Percentiles rank a stretch among this genome's conserved stretches.
Evolutionary conservation across 2,113 vertebrate genomes (phyloP).

Genomic region (Petrocephalus zakoni): DNA sequence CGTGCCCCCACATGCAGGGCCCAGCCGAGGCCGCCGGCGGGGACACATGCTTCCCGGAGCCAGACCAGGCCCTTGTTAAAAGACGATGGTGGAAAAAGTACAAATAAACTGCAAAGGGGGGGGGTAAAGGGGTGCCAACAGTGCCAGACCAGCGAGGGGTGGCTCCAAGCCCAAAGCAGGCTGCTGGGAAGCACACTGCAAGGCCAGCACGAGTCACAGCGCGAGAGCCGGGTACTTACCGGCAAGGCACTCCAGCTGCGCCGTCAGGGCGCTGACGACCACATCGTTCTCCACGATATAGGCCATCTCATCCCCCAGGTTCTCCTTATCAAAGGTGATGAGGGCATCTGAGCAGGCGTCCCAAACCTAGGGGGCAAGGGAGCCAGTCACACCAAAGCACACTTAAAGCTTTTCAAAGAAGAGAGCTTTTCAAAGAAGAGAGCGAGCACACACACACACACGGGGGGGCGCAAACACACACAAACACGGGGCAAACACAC

Average conservation of each 20-base stretch:
- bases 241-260: constrained; percentile 76
- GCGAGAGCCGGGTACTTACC: constrained; percentile 60
- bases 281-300: constrained; percentile 94
- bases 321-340: constrained; percentile 91
- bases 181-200: neutral
- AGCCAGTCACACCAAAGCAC: too few relatives aligned
- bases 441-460: too few relatives aligned
- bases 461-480: too few relatives aligned
- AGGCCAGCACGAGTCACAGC: neutral
- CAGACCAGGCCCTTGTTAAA: constrained; percentile 42
- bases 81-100: constrained; percentile 38
- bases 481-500: too few relatives aligned
- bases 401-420: too few relatives aligned
- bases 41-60: constrained; percentile 50
- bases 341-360: constrained; percentile 96
- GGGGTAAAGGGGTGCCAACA: constrained; percentile 40
- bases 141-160: constrained; percentile 36
- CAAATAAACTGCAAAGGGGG: constrained; percentile 56
- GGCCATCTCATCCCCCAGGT: constrained; percentile 84
- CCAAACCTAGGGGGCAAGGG: constrained; percentile 82
- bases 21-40: constrained; percentile 46
- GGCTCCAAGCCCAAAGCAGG: constrained; percentile 27
- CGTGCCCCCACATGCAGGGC: constrained; percentile 44
- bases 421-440: too few relatives aligned
- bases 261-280: constrained; percentile 80